phyloP scores from a whole-genome alignment of 2,888 invertebrate species.

The Physocephala rufipes region DNA sequence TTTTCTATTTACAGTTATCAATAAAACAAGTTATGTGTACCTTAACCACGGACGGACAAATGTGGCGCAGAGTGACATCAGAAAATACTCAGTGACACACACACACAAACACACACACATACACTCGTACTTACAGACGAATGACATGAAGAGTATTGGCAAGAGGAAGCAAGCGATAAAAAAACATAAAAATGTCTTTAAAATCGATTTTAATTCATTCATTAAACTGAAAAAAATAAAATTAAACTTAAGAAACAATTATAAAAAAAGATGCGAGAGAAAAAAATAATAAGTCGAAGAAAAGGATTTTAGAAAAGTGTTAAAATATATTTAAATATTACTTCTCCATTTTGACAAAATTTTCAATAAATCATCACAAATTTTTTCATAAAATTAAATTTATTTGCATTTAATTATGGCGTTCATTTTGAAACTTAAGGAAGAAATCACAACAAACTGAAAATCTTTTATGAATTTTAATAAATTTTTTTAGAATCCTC shows the following conservation, averaged over 20 bases:
- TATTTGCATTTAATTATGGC: background rate
- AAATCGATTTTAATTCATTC: conserved; percentile 56
- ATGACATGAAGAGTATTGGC: conserved; percentile 58
- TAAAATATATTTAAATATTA: conserved; percentile 34
- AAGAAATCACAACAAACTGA: no score
- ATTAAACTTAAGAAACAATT: conserved; percentile 2
- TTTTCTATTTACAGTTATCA: background rate
- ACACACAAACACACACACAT: background rate
- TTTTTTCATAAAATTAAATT: background rate
- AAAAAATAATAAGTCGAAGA: no score
- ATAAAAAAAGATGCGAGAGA: no score
- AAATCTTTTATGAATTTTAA: background rate
- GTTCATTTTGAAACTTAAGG: background rate
- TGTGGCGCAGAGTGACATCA: no score
- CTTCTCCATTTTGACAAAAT: conserved; percentile 43
- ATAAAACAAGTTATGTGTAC: no score
- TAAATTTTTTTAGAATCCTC: background rate
- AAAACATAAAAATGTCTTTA: conserved; percentile 60
- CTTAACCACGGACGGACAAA: no score
- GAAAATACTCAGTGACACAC: no score
- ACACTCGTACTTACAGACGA: conserved; percentile 59
- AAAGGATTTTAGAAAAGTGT: background rate
- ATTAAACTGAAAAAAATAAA: conserved; percentile 53
- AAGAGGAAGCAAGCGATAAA: conserved; percentile 56
- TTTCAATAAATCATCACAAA: background rate